Percentiles rank a stretch among this genome's conserved stretches.
Conservation (phyloP, 2,113 vertebrate species). For the Danionella cerebrum region DNA sequence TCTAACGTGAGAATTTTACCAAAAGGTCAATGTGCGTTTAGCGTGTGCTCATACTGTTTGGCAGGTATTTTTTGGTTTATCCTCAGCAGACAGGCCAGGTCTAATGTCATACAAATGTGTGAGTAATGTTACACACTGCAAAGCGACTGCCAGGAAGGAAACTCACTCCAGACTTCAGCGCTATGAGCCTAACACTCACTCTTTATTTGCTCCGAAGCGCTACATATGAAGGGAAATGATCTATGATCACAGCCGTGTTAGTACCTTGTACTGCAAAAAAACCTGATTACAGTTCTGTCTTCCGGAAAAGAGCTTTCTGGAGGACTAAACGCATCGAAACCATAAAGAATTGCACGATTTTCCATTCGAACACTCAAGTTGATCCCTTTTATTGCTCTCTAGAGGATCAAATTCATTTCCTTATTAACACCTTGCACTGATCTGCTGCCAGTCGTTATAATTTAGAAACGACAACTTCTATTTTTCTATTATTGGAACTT, state of each 20-base stretch:
- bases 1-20: constrained; percentile 4
- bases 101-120: constrained; percentile 10
- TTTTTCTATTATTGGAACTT: too few relatives aligned
- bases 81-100: background rate
- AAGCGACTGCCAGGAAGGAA: constrained; percentile 2
- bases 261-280: background rate
- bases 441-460: too few relatives aligned
- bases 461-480: too few relatives aligned
- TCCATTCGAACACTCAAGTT: background rate
- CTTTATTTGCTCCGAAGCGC: background rate
- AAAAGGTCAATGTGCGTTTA: constrained; percentile 7
- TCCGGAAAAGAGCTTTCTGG: background rate
- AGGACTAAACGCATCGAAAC: background rate
- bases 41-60: background rate
- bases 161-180: background rate
- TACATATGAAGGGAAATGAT: background rate
- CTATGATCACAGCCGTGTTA: background rate
- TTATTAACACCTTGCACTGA: too few relatives aligned
- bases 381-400: background rate
- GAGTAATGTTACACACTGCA: background rate
- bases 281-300: background rate
- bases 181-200: background rate
- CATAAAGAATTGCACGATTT: background rate
- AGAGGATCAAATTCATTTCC: too few relatives aligned
- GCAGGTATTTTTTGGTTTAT: background rate